Conservation (phyloP, 2,113 vertebrate genomes). For the Todiramphus saurophagus region DNA sequence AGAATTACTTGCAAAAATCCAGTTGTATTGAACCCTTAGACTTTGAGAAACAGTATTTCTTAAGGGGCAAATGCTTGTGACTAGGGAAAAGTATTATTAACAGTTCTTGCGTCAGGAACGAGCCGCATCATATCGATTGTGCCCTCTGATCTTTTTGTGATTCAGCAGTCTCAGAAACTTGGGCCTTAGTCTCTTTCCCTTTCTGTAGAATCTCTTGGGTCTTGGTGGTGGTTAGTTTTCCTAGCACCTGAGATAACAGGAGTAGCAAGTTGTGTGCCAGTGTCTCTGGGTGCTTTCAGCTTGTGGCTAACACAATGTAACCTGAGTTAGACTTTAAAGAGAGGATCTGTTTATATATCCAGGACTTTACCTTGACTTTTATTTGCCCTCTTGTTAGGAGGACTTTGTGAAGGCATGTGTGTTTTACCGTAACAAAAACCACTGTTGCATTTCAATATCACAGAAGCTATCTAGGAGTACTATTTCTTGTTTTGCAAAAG, state of each 20-base stretch:
- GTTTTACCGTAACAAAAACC: background rate
- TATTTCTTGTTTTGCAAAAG: background rate
- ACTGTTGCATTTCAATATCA: background rate
- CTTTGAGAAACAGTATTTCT: background rate
- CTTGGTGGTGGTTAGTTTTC: background rate
- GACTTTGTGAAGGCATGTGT: background rate
- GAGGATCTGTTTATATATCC: background rate
- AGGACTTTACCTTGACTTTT: background rate
- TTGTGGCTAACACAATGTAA: background rate
- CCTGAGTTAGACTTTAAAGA: background rate
- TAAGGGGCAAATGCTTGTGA: background rate
- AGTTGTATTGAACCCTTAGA: background rate
- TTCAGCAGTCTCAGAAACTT: background rate
- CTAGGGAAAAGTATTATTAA: background rate
- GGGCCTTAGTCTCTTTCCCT: background rate
- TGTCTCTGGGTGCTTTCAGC: background rate
- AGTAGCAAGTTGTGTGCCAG: background rate
- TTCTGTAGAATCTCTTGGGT: background rate
- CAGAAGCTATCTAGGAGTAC: background rate
- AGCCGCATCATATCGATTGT: background rate
- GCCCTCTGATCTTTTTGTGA: background rate
- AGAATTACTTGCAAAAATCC: background rate
- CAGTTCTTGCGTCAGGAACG: background rate
- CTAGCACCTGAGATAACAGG: background rate
- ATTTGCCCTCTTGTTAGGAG: background rate